Conservation (phyloP, 1,140 invertebrate genomes). For the Conus ventricosus region DNA sequence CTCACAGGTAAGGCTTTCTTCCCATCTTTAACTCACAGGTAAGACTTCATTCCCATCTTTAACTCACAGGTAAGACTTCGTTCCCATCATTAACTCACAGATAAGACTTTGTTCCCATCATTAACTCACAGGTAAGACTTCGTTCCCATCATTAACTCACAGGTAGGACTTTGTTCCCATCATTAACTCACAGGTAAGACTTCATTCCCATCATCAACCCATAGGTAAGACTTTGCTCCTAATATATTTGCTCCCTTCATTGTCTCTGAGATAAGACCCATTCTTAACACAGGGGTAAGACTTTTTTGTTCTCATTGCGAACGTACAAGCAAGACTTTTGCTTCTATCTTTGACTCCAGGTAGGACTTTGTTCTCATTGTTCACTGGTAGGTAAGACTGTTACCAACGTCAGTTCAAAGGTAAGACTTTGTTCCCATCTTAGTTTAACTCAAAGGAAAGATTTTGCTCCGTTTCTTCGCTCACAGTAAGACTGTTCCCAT, state of each 20-base stretch:
- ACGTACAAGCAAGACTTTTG: neutral
- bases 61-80: no score
- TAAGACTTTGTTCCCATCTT: constrained; percentile 83
- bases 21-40: constrained; percentile 75
- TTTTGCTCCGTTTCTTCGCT: constrained; percentile 76
- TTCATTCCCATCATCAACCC: no score
- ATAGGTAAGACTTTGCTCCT: no score
- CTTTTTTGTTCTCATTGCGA: constrained; percentile 79
- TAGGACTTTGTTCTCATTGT: no score
- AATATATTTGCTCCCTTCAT: no score
- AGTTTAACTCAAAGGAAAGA: constrained; percentile 42
- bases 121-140: neutral
- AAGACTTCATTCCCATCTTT: no score
- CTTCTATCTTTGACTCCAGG: constrained; percentile 75
- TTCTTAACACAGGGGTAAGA: no score
- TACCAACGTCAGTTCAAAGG: no score
- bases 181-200: no score
- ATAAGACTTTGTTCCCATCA: constrained; percentile 79
- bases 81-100: no score
- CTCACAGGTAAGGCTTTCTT: neutral
- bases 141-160: constrained; percentile 74
- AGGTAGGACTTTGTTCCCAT: neutral
- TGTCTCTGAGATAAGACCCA: no score
- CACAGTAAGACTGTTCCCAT: neutral
- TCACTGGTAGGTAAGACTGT: no score